phyloP scores from a whole-genome alignment of 1,140 invertebrate genomes.

The Diploscapter pachys region DNA sequence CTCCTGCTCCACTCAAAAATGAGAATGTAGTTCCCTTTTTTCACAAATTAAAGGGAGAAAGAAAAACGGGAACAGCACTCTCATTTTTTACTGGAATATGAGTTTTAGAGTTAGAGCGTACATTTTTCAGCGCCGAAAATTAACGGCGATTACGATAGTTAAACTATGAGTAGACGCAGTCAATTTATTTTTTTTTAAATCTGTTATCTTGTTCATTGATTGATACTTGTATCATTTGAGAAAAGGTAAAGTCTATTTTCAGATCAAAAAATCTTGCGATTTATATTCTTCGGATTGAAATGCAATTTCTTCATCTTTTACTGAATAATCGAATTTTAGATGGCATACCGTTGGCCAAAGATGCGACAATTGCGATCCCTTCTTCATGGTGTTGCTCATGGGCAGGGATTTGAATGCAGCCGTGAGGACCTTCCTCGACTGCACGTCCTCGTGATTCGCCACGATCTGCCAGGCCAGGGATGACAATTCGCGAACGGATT shows the following conservation, averaged over 20 bases:
- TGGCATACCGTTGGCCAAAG: constrained; percentile 9
- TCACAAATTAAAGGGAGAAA: no score
- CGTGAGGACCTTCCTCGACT: constrained; percentile 14
- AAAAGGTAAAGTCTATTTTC: neutral
- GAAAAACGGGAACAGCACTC: no score
- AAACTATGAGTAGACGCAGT: neutral
- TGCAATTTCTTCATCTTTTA: neutral
- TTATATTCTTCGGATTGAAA: neutral
- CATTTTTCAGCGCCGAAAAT: no score
- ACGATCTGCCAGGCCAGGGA: constrained; percentile 30
- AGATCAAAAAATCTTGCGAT: neutral
- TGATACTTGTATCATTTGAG: constrained; percentile 7
- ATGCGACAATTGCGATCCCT: constrained; percentile 10
- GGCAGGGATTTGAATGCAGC: constrained; percentile 16
- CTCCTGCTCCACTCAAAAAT: no score
- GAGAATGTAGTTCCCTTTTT: no score
- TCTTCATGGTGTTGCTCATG: neutral
- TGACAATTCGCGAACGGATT: constrained; percentile 1
- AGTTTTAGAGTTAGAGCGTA: no score
- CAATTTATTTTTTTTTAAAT: no score
- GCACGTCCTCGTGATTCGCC: constrained; percentile 35
- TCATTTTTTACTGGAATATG: no score
- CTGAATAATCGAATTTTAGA: no score
- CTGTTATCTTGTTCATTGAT: neutral
- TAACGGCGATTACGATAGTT: no score